Base-by-base conservation (phyloP, 2,888 invertebrate species). In the Heteropelma amictum region DNA sequence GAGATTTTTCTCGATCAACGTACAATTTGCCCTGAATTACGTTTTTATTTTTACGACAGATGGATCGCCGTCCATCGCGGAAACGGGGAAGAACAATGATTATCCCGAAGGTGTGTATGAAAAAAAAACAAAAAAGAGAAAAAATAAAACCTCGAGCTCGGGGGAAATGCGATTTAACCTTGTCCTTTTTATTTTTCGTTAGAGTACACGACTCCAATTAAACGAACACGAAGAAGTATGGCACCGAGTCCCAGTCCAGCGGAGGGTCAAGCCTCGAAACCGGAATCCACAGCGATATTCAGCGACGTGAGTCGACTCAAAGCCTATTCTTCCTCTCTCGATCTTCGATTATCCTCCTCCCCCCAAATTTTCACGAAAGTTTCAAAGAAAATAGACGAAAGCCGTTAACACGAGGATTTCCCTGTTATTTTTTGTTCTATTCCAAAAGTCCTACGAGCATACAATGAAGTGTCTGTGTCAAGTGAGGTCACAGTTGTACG, bases 381-480 rank as follows among this genome's bases (percentile, higher is more conserved):
- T 51, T 23, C 21, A 14, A 58, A n/a, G 30, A 19, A 69, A 53
- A 12, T 12, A 23, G 42, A 58, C 8, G 14, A 58, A 49, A 19
- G 12, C 21, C 17, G 10, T 7, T 0, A 8, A 38, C 12, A 51
- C 33, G 19, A 30, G 6, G 33, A 5, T 23, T 40, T n/a, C n/a
- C n/a, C n/a, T n/a, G n/a, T n/a, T n/a, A n/a, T n/a, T n/a, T n/a
- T n/a, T n/a, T n/a, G n/a, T n/a, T n/a, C n/a, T n/a, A n/a, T n/a
- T n/a, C n/a, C n/a, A 79, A 35, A 77, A 90, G 89, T 82, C 84
- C 1, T 86, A 85, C 68, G 83, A 82, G 23, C 85, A 88, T 38
- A 83, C 89, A 5, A 84, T 88, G 78, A 84, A 91, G 61, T 92
- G 92, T 79, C 84, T 91, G 19, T 92, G 92, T 81, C 90, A 91